A percentile compares a stretch with the other conserved stretches of the same genome.
phyloP scores from a whole-genome alignment of 2,113 vertebrate genomes.

The Procapra przewalskii region DNA sequence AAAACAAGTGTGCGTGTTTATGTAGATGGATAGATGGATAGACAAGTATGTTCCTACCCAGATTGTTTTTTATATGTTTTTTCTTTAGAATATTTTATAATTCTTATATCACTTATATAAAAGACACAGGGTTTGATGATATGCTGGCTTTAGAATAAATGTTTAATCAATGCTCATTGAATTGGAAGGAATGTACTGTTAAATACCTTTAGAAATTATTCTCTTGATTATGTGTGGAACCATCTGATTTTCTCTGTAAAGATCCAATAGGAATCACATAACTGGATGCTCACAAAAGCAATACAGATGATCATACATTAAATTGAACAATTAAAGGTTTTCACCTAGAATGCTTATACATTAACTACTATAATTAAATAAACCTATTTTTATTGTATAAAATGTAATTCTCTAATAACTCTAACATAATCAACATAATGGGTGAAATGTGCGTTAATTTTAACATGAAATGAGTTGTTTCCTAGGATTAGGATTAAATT shows the following conservation, averaged over 20 bases:
- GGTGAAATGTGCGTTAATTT: slow-evolving; percentile 22
- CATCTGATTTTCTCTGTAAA: not conserved
- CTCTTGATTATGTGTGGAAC: not conserved
- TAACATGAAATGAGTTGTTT: not conserved
- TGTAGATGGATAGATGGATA: not conserved
- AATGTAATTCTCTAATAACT: not conserved
- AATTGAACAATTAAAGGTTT: not conserved
- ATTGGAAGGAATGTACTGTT: not conserved
- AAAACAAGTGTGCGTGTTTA: not conserved
- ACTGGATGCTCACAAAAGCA: not conserved
- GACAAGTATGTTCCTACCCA: not conserved
- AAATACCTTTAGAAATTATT: not conserved
- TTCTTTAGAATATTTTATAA: not conserved
- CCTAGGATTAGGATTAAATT: not conserved
- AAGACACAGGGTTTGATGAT: not conserved
- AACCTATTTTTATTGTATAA: not conserved
- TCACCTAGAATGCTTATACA: not conserved
- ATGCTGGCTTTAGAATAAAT: not conserved
- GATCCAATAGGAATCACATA: not conserved
- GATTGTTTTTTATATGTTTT: not conserved
- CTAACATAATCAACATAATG: not conserved
- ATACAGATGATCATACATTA: not conserved
- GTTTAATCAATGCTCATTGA: not conserved
- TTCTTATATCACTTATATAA: not conserved
- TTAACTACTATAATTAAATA: not conserved